Evolutionary conservation across 2,797 vertebrate species (phyloP).

Genomic region (Oreochromis grahami): DNA sequence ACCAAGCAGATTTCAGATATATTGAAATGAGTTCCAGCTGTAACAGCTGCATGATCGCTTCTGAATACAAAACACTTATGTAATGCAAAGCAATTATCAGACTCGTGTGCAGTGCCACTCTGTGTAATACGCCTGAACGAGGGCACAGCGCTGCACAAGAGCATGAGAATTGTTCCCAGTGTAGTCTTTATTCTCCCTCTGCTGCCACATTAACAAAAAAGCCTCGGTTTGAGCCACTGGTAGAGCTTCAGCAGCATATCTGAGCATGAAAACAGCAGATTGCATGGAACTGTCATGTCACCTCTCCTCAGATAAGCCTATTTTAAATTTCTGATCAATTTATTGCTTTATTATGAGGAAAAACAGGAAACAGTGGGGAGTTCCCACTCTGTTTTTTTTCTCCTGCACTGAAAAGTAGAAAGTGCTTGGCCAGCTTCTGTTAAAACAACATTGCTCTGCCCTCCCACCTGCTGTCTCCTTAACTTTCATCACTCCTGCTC

Average conservation of each 20-base stretch:
- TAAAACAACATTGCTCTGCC: background rate
- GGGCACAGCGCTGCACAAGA: background rate
- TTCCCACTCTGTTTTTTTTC: background rate
- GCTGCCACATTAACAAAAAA: background rate
- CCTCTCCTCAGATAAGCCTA: background rate
- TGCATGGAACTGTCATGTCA: background rate
- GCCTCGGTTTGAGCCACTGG: background rate
- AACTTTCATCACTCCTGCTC: conserved; percentile 45
- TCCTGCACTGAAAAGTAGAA: background rate
- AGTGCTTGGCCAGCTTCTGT: background rate
- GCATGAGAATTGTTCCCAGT: background rate
- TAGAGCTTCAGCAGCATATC: background rate
- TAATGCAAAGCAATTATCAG: background rate
- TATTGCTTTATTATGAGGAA: background rate
- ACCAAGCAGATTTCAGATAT: background rate
- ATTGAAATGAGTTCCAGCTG: background rate
- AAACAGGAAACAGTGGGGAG: background rate
- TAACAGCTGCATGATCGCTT: background rate
- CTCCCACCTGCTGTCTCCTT: conserved; percentile 37
- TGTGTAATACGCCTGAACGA: background rate
- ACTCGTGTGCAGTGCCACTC: background rate
- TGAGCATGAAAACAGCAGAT: background rate
- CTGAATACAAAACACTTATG: background rate
- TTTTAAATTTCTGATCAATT: background rate
- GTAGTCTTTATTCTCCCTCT: background rate